A percentile compares a stretch with the other conserved stretches of the same genome.
Conservation (phyloP, 2,888 invertebrate species). For the Laothoe populi region DNA sequence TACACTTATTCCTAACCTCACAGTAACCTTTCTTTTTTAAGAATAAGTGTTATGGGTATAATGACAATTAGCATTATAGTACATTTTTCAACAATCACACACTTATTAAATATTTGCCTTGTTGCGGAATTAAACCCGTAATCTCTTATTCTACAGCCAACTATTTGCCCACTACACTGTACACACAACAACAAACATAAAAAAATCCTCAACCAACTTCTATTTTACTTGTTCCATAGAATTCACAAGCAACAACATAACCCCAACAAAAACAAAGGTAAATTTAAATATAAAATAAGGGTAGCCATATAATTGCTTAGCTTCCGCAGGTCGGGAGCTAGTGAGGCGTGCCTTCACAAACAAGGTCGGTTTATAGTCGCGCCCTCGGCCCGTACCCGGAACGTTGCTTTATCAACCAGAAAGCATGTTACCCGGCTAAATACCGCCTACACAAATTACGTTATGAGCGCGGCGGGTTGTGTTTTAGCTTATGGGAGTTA, state of each 20-base stretch:
- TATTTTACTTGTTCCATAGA: neutral
- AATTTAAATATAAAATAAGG: slow-evolving; percentile 12
- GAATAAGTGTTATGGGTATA: too few relatives aligned
- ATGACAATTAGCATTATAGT: too few relatives aligned
- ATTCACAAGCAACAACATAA: neutral
- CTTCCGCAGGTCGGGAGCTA: slow-evolving; percentile 22
- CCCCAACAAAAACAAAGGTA: slow-evolving; percentile 12
- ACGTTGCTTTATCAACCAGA: slow-evolving; percentile 29
- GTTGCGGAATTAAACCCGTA: too few relatives aligned
- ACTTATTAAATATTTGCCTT: too few relatives aligned
- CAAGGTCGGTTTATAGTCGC: slow-evolving; percentile 37
- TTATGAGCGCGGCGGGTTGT: neutral
- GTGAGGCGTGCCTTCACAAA: slow-evolving; percentile 28
- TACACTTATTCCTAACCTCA: too few relatives aligned
- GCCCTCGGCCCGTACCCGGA: neutral
- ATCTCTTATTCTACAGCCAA: too few relatives aligned
- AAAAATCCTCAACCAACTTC: neutral
- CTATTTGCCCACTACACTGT: too few relatives aligned
- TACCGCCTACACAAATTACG: slow-evolving; percentile 18
- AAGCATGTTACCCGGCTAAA: slow-evolving; percentile 22
- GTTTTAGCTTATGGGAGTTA: neutral
- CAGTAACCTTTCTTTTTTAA: too few relatives aligned
- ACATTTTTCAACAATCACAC: too few relatives aligned
- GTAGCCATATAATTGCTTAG: slow-evolving; percentile 26
- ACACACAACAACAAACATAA: too few relatives aligned